Base-by-base conservation (phyloP, 2,113 vertebrate genomes). In the Thomomys bottae region DNA sequence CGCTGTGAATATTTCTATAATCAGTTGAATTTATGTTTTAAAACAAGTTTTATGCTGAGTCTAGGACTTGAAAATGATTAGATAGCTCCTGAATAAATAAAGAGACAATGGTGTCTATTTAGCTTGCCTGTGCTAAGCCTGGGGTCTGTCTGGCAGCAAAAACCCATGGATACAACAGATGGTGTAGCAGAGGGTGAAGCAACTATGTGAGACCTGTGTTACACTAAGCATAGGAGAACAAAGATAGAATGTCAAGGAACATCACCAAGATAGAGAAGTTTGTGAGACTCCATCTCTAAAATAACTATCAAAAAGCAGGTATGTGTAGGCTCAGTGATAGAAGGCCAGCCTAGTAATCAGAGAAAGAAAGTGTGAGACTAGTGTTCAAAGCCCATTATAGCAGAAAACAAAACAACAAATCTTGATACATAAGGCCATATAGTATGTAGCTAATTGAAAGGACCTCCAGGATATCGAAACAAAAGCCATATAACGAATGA, bases 1-100 rank as follows among this genome's bases (percentile, higher is more conserved):
- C n/a, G 40, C 30, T n/a, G 70, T 36, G 80, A 77, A 75, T 79
- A 17, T 1, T 42, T 42, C 20, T 11, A 2, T 70, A 63, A 32
- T 67, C 26, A 76, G 30, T 87, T 89, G 24, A 61, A 61, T 54
- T 54, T 42, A 28, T 61, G 26, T 89, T 87, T 94, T 54, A 79
- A 93, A 24, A 78, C 9, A 32, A 45, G 26, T 28, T 80, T 82
- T 89, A 21, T 42, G 21, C 59, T 82, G 54, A 32, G 26, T 15
- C 80, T 81, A 76, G 17, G 20, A 30, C 28, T 90, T 88, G 28
- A 30, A 68, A 84, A 70, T 8, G 76, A 21, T 26, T 40, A 2
- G 20, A 17, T 28, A 57, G 49, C 34, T 8, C 24, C 17, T 17
- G 67, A 76, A 75, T 82, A 3, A 28, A 32, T 24, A 11, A 36